phyloP scores from a whole-genome alignment of 2,797 vertebrate genomes.

The Poliocrania exsul region DNA sequence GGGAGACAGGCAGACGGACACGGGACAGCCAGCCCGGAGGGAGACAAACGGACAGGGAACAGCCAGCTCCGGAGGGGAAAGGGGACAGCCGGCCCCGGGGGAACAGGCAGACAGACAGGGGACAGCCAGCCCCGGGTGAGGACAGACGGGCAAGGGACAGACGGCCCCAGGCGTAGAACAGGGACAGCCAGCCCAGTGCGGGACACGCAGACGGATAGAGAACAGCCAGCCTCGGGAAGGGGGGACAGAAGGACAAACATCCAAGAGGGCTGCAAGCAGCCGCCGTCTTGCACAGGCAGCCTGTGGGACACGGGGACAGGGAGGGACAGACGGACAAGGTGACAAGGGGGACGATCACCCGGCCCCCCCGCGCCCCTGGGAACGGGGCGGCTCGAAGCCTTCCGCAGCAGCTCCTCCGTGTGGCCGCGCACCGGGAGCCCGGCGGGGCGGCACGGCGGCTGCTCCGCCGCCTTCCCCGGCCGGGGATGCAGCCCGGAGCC shows the following conservation, averaged over 20 bases:
- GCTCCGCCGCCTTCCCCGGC: background rate
- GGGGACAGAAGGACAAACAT: background rate
- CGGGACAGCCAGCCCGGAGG: background rate
- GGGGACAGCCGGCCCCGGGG: background rate
- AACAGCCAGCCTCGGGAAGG: background rate
- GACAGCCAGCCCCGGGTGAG: background rate
- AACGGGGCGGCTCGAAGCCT: background rate
- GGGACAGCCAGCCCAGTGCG: background rate
- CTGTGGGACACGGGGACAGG: background rate
- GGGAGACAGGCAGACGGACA: background rate
- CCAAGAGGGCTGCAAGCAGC: background rate
- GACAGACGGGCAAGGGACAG: background rate
- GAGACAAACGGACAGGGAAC: background rate
- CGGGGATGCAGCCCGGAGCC: constrained; percentile 4
- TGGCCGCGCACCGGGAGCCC: background rate
- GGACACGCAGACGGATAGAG: background rate
- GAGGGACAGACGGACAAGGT: background rate
- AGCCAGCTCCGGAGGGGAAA: background rate
- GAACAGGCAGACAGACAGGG: too few relatives aligned
- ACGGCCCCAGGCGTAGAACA: background rate
- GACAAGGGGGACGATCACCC: background rate
- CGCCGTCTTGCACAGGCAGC: background rate
- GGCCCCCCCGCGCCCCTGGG: too few relatives aligned
- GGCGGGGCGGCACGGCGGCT: background rate
- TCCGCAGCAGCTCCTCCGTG: background rate